These are phyloP conservation scores for Xestia xanthographa DNA, from an alignment of 2,888 invertebrate genomes.

Conservation along the genomic window DNA sequence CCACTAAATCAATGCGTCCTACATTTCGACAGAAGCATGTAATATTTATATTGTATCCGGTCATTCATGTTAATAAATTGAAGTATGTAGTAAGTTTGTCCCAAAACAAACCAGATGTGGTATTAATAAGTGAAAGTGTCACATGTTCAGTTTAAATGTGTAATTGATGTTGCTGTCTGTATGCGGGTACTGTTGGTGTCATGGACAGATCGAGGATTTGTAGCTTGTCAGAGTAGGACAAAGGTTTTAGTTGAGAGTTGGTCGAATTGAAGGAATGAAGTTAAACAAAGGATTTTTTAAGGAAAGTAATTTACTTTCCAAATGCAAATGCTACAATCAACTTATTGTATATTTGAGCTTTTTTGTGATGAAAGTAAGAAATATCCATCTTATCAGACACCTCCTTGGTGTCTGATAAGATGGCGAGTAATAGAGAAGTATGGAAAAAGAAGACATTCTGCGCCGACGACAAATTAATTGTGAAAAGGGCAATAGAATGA, in stretches of 20 bases:
- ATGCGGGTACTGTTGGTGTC: constrained; percentile 59
- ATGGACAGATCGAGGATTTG: constrained; percentile 23
- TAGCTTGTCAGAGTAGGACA: background rate
- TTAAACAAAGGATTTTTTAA: background rate
- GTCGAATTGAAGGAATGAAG: background rate
- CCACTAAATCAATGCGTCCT: constrained; percentile 31
- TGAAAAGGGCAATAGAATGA: too few relatives aligned
- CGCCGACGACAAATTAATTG: too few relatives aligned
- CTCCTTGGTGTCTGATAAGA: too few relatives aligned
- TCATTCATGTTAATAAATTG: constrained; percentile 34
- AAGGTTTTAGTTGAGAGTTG: background rate
- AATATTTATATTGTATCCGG: constrained; percentile 49
- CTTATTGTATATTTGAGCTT: background rate
- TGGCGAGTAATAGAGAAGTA: too few relatives aligned
- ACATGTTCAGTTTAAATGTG: constrained; percentile 49
- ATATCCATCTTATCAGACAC: too few relatives aligned
- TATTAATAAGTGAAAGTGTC: constrained; percentile 64
- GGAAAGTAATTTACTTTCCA: background rate
- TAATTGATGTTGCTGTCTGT: constrained; percentile 57
- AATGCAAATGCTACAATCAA: too few relatives aligned
- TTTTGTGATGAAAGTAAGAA: too few relatives aligned
- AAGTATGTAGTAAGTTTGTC: constrained; percentile 35
- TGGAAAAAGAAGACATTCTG: too few relatives aligned
- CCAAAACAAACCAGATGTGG: constrained; percentile 50
- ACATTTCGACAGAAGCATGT: constrained; percentile 41